Conservation (phyloP, 2,888 invertebrate species). For the Pterostichus niger region DNA sequence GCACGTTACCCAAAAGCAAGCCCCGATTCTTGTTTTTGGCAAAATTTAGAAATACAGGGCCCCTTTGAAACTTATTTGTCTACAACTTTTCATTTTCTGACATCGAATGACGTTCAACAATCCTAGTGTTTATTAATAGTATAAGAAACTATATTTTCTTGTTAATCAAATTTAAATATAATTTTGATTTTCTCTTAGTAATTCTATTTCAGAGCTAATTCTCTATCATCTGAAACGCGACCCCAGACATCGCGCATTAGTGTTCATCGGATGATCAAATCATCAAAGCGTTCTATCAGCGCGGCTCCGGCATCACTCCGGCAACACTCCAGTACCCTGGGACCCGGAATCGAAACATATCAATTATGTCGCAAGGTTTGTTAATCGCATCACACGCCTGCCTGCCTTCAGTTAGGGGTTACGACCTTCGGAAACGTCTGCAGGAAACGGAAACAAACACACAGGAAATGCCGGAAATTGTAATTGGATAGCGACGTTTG, state of each 20-base stretch:
- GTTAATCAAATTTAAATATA: too few species aligned
- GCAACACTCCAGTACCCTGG: neutral
- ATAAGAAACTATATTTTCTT: too few species aligned
- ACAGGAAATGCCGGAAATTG: neutral
- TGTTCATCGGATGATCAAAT: constrained; percentile 17
- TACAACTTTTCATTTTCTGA: too few species aligned
- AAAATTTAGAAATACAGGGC: too few species aligned
- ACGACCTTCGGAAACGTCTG: neutral
- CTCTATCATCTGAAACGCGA: neutral
- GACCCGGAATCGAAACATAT: constrained; percentile 70
- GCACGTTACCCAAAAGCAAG: too few species aligned
- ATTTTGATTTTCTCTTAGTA: too few species aligned
- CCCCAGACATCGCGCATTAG: constrained; percentile 6
- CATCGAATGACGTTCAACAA: too few species aligned
- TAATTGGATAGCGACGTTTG: too few species aligned
- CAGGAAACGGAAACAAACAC: neutral
- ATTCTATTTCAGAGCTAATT: too few species aligned
- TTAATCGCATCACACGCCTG: constrained; percentile 76
- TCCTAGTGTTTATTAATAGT: too few species aligned
- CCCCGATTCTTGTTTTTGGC: too few species aligned
- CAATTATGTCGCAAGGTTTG: constrained; percentile 76
- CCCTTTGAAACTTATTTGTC: too few species aligned
- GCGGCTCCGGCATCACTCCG: constrained; percentile 23
- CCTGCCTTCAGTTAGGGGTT: constrained; percentile 71
- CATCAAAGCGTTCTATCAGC: constrained; percentile 39